Conservation (phyloP, 2,113 vertebrate species). For the Alligator sinensis region DNA sequence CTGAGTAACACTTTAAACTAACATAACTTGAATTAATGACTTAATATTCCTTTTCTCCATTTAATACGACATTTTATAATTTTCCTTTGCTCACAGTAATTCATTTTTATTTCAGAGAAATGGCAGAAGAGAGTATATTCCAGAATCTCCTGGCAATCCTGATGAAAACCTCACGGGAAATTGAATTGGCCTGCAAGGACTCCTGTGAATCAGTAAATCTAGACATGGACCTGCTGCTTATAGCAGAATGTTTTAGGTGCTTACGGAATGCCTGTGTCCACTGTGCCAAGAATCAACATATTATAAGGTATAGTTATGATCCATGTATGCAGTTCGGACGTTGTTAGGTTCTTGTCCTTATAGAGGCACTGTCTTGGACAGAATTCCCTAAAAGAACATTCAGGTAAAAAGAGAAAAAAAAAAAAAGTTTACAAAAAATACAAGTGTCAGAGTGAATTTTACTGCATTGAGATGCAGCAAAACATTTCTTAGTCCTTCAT, state of each 20-base stretch:
- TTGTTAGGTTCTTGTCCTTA: not conserved
- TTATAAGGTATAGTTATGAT: constrained; percentile 83
- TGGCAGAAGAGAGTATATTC: constrained; percentile 74
- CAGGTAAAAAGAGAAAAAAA: constrained; percentile 14
- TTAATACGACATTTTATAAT: not conserved
- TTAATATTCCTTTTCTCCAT: not conserved
- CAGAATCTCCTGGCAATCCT: constrained; percentile 74
- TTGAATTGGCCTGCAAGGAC: constrained; percentile 55
- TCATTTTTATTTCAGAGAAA: constrained; percentile 75
- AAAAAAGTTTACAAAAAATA: not conserved
- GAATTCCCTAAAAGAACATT: not conserved
- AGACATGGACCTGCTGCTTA: constrained; percentile 78
- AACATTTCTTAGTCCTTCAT: not conserved
- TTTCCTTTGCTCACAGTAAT: not conserved
- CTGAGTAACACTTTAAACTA: fast-evolving
- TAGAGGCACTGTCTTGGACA: not conserved
- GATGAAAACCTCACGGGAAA: constrained; percentile 9
- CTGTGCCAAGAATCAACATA: constrained; percentile 86
- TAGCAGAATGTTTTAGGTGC: constrained; percentile 92
- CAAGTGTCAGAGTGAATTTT: not conserved
- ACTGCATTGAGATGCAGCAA: not conserved
- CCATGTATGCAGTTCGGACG: not conserved
- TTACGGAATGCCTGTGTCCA: constrained; percentile 91
- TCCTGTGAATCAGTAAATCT: constrained; percentile 8
- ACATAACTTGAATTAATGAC: not conserved